phyloP scores from a whole-genome alignment of 2,113 vertebrate genomes.

The Puffinus mauretanicus region DNA sequence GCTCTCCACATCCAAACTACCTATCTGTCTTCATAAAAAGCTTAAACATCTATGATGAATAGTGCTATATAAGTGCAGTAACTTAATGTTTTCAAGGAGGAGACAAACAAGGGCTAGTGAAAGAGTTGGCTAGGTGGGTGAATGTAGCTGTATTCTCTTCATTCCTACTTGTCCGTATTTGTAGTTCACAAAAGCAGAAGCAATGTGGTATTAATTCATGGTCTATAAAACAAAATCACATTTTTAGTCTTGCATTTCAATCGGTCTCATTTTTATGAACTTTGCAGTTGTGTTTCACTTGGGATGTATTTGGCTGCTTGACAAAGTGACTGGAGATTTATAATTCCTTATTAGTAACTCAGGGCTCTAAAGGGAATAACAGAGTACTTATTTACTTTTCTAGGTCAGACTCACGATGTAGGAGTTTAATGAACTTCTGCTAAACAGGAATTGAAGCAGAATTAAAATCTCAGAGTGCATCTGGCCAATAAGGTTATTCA shows the following conservation, averaged over 20 bases:
- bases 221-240: slow-evolving; percentile 43
- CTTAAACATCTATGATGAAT: not conserved
- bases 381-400: slow-evolving; percentile 63
- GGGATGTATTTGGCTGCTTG: slow-evolving; percentile 54
- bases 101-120: not conserved
- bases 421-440: slow-evolving; percentile 67
- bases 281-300: slow-evolving; percentile 49
- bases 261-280: slow-evolving; percentile 55
- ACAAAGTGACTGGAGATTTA: slow-evolving; percentile 66
- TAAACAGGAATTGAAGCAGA: slow-evolving; percentile 57
- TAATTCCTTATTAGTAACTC: slow-evolving; percentile 66
- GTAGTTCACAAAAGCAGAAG: not conserved
- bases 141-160: not conserved
- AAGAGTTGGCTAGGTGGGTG: not conserved
- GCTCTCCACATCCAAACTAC: not conserved
- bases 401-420: slow-evolving; percentile 51
- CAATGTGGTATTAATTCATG: slow-evolving; percentile 35
- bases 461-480: slow-evolving; percentile 38
- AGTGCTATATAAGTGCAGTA: not conserved
- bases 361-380: slow-evolving; percentile 43
- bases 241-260: slow-evolving; percentile 54
- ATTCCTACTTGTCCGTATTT: not conserved
- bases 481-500: slow-evolving; percentile 39
- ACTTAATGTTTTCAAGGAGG: not conserved
- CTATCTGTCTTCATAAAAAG: not conserved